These are phyloP conservation scores for Agonum fuliginosum DNA, from an alignment of 2,888 invertebrate species.

Conservation along the genomic window DNA sequence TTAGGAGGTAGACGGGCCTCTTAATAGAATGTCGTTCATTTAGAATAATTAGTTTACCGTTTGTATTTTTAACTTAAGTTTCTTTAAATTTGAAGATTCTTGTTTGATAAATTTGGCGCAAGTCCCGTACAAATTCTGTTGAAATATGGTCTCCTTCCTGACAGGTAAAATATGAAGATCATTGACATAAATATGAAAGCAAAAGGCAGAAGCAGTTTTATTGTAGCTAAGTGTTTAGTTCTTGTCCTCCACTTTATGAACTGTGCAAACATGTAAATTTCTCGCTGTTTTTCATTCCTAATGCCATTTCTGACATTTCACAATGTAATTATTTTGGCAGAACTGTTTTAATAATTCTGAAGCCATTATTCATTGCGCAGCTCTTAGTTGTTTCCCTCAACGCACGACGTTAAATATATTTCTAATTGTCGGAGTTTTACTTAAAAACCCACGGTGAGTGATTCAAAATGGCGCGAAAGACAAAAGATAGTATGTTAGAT, in stretches of 20 bases:
- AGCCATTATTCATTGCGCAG: constrained; percentile 31
- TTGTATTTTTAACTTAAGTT: too few species aligned
- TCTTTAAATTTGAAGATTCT: too few species aligned
- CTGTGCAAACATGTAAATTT: constrained; percentile 41
- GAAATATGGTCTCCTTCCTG: background rate
- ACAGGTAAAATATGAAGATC: background rate
- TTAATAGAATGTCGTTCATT: too few species aligned
- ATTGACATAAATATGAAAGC: constrained; percentile 25
- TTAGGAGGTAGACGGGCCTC: too few species aligned
- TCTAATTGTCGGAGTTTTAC: constrained; percentile 36
- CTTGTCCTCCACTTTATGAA: constrained; percentile 40
- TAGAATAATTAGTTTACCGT: too few species aligned
- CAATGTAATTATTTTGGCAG: constrained; percentile 45
- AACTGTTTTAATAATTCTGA: constrained; percentile 37
- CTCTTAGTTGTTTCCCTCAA: constrained; percentile 32
- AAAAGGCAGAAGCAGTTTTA: constrained; percentile 1
- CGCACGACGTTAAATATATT: constrained; percentile 38
- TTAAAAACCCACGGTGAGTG: constrained; percentile 10
- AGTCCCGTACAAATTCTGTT: background rate
- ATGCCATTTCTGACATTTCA: constrained; percentile 45
- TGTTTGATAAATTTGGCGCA: background rate
- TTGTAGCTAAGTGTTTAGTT: constrained; percentile 45
- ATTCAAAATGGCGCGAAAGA: too few species aligned
- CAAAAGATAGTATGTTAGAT: too few species aligned
- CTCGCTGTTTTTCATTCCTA: constrained; percentile 45